Percentiles rank a stretch among this genome's conserved stretches.
These are phyloP conservation scores for Archocentrus centrarchus DNA, from an alignment of 2,113 vertebrate species.

Conservation along the genomic window DNA sequence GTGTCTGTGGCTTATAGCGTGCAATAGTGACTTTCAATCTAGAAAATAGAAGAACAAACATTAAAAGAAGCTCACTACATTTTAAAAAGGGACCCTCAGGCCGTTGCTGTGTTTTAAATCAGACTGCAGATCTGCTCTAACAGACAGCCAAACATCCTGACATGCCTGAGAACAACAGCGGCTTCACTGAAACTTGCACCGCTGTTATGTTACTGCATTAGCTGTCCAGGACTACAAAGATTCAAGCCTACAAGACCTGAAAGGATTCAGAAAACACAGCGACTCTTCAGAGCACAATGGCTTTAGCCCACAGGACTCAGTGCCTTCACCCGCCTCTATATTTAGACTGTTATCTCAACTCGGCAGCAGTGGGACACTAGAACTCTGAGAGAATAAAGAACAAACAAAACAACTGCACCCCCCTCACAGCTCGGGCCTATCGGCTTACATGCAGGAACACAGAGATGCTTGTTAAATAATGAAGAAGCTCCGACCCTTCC, in stretches of 20 bases:
- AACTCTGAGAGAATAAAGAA: constrained; percentile 48
- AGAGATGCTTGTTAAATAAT: constrained; percentile 67
- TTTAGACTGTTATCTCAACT: constrained; percentile 69
- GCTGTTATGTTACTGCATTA: not conserved
- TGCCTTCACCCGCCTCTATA: constrained; percentile 54
- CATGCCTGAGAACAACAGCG: not conserved
- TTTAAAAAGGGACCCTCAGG: not conserved
- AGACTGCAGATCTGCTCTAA: not conserved
- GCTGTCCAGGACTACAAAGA: not conserved
- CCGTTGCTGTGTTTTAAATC: not conserved
- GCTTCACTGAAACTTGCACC: not conserved
- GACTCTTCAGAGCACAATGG: constrained; percentile 31
- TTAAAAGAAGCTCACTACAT: not conserved
- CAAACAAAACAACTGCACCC: constrained; percentile 65
- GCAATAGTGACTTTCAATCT: too few species aligned
- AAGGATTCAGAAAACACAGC: constrained; percentile 24
- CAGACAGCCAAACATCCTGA: not conserved
- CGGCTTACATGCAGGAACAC: constrained; percentile 62
- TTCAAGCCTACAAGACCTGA: not conserved
- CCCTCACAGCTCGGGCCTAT: constrained; percentile 39
- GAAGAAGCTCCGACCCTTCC: constrained; percentile 43
- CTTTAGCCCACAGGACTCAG: constrained; percentile 37
- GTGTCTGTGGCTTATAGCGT: not conserved
- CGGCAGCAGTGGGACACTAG: constrained; percentile 62
- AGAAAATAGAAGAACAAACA: not conserved